A percentile compares a stretch with the other conserved stretches of the same genome.
These are phyloP conservation scores for Xanthia togata DNA, from an alignment of 2,888 invertebrate species.

Conservation along the genomic window DNA sequence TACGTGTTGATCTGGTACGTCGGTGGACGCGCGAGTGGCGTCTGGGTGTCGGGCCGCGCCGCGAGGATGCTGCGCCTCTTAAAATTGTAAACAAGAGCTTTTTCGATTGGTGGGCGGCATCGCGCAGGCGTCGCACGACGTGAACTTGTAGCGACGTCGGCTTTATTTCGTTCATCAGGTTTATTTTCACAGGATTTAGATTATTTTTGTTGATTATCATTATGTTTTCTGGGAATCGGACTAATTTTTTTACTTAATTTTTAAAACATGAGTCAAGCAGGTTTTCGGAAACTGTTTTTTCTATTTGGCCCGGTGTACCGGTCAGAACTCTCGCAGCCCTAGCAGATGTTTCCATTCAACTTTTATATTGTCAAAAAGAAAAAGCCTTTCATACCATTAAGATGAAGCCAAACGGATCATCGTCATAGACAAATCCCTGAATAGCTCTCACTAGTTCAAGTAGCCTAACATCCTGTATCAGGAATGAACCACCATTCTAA, in stretches of 20 bases:
- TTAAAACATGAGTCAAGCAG: too few relatives aligned
- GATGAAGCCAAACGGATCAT: background rate
- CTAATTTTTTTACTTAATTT: too few relatives aligned
- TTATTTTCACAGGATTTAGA: background rate
- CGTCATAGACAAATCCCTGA: background rate
- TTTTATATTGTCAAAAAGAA: background rate
- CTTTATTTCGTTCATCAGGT: conserved; percentile 24
- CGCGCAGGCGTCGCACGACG: conserved; percentile 79
- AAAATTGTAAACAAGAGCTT: conserved; percentile 88
- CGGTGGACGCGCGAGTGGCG: conserved; percentile 68
- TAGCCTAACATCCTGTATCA: background rate
- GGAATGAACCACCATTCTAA: background rate
- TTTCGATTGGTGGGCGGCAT: conserved; percentile 85
- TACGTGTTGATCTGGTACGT: conserved; percentile 44
- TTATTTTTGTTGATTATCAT: background rate
- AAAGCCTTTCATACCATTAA: background rate
- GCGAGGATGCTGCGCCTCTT: conserved; percentile 83
- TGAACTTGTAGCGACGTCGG: conserved; percentile 76
- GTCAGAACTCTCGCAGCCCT: background rate
- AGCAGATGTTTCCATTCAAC: background rate
- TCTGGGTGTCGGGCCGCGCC: conserved; percentile 75
- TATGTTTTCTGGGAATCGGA: too few relatives aligned
- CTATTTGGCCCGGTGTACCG: background rate
- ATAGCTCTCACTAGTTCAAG: background rate
- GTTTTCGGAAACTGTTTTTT: background rate